Percentiles rank a stretch among this genome's conserved stretches.
Evolutionary conservation across 1,140 invertebrate species (phyloP).

Genomic region (Eriosoma lanigerum): DNA sequence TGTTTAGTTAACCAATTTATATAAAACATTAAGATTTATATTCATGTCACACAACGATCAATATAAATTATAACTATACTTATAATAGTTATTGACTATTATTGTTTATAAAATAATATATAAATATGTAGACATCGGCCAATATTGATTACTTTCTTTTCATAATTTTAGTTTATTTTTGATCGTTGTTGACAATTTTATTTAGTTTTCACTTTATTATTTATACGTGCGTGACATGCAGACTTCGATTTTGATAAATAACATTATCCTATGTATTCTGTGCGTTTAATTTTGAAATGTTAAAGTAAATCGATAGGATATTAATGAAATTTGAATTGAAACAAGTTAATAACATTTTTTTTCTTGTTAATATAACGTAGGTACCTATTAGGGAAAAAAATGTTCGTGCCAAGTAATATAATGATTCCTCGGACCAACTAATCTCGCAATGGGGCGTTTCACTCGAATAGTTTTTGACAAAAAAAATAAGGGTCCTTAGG

Average conservation of each 20-base stretch:
- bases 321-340: background rate
- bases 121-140: too few species aligned
- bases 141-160: background rate
- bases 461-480: background rate
- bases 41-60: background rate
- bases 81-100: too few species aligned
- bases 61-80: too few species aligned
- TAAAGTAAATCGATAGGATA: background rate
- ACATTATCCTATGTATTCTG: background rate
- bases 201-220: background rate
- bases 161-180: background rate
- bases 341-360: background rate
- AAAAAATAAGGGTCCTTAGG: background rate
- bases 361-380: background rate
- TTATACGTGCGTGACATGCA: background rate
- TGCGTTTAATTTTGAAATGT: background rate
- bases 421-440: background rate
- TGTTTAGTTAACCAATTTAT: background rate
- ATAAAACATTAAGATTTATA: background rate
- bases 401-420: conserved; percentile 5
- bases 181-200: background rate
- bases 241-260: background rate
- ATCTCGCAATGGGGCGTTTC: conserved; percentile 10
- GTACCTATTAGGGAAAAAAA: conserved; percentile 8
- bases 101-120: too few species aligned